phyloP scores from a whole-genome alignment of 2,888 invertebrate genomes.

The Trissolcus japonicus region DNA sequence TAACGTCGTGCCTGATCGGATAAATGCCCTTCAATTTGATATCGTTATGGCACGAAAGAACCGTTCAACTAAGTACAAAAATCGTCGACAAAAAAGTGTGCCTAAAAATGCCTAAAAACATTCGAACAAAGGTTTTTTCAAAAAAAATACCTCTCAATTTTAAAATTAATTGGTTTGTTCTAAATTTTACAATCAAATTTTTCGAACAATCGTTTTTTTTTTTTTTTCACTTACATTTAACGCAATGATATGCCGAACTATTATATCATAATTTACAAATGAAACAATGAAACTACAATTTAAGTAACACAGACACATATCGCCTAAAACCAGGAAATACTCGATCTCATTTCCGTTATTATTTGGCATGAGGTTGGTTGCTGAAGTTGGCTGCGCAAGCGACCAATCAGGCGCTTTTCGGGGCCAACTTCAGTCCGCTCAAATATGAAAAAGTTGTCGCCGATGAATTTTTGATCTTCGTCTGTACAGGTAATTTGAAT shows the following conservation, averaged over 20 bases:
- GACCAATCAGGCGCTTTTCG: no score
- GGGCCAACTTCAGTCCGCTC: no score
- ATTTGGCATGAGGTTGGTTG: constrained; percentile 3
- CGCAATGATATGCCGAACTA: constrained; percentile 32
- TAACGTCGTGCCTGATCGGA: constrained; percentile 16
- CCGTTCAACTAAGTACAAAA: constrained; percentile 13
- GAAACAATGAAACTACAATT: constrained; percentile 37
- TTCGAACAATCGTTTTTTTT: constrained; percentile 3
- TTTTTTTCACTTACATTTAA: constrained; percentile 11
- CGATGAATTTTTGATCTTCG: no score
- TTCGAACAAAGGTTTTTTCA: no score
- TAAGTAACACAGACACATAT: constrained; percentile 50
- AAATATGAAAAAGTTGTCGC: no score
- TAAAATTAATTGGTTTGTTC: background rate
- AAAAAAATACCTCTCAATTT: background rate
- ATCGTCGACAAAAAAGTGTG: no score
- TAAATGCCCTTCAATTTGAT: constrained; percentile 41
- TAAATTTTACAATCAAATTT: background rate
- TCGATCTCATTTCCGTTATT: constrained; percentile 14
- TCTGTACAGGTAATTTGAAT: background rate
- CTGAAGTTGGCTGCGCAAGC: background rate
- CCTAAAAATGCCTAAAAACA: no score
- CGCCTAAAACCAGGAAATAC: constrained; percentile 50
- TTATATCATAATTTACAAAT: constrained; percentile 36
- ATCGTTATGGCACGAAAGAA: constrained; percentile 70